Base-by-base conservation (phyloP, 2,797 vertebrate species). In the Taenioides sp. region DNA sequence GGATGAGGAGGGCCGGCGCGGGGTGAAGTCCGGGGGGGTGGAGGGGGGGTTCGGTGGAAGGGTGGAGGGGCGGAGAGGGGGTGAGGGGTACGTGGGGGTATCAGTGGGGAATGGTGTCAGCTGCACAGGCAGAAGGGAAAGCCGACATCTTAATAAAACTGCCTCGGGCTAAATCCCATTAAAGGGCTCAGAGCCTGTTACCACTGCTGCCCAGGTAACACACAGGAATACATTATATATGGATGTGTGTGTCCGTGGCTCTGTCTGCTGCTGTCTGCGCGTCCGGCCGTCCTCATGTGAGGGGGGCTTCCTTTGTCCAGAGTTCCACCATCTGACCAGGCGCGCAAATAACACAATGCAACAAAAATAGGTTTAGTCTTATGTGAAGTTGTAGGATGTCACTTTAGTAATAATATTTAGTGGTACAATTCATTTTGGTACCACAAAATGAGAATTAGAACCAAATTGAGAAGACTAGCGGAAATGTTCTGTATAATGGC, bases 111-210 rank as follows among this genome's bases (percentile, higher is more conserved):
- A 96, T 96, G 95, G 97, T 98, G 96, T 98, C 97, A 98, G 97
- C 97, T 98, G 97, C 96, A 96, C 93, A 98, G 96, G 96, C 97
- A 98, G 97, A 96, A 97, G 96, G 96, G 97, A 98, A 97, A 97
- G 96, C 97, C 96, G 93, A 98, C 97, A 97, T 98, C 97, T 99
- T 99, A 98, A 99, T 99, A 99, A 99, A 99, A 98, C 95, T 96
- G 97, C 97, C 97, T 95, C 94, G 43, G 97, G 97, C 97, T 90
- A 98, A 98, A 99, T 98, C 97, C 97, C 97, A 99, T 98, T 99
- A 99, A 98, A 98, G 96, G 96, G 96, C 97, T 98, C 97, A 97
- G 96, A 98, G 96, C 96, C 96, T 97, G 96, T 97, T 97, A 97
- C 96, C 96, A 96, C 96, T 96, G 97, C 96, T 96, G 96, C 95